phyloP scores from a whole-genome alignment of 2,113 vertebrate species.

The Dipodomys merriami region DNA sequence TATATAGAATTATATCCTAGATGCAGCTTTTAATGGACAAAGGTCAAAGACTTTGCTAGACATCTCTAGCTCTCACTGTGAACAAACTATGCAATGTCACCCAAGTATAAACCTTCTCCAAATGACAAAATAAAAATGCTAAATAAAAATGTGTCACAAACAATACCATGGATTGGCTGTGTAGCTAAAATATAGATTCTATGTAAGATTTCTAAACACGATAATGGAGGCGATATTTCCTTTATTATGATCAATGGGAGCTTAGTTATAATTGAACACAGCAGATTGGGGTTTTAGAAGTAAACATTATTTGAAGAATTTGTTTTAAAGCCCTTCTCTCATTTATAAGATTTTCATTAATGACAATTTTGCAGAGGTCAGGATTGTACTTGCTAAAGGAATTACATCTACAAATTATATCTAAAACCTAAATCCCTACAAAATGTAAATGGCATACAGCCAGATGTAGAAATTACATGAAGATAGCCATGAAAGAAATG shows the following conservation, averaged over 20 bases:
- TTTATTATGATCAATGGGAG: neutral
- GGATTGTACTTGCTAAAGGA: slow-evolving; percentile 3
- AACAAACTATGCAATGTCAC: neutral
- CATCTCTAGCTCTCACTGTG: neutral
- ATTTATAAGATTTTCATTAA: slow-evolving; percentile 24
- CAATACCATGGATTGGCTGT: neutral
- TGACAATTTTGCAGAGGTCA: neutral
- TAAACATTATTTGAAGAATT: neutral
- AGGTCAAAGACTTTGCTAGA: neutral
- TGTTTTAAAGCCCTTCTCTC: slow-evolving; percentile 8
- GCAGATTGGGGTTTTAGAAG: neutral
- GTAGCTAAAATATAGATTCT: neutral
- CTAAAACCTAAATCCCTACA: neutral
- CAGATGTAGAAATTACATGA: neutral
- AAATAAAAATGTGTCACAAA: neutral
- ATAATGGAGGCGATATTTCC: neutral
- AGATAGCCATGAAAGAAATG: neutral
- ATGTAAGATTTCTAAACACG: neutral
- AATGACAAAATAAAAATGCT: neutral
- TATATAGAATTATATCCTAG: neutral
- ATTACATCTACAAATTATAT: neutral
- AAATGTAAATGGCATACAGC: neutral
- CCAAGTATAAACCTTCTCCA: neutral
- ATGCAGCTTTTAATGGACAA: neutral
- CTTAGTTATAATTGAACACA: neutral